A percentile compares a stretch with the other conserved stretches of the same genome.
These are phyloP conservation scores for Rhineura floridana DNA, from an alignment of 2,113 vertebrate genomes.

Conservation along the genomic window DNA sequence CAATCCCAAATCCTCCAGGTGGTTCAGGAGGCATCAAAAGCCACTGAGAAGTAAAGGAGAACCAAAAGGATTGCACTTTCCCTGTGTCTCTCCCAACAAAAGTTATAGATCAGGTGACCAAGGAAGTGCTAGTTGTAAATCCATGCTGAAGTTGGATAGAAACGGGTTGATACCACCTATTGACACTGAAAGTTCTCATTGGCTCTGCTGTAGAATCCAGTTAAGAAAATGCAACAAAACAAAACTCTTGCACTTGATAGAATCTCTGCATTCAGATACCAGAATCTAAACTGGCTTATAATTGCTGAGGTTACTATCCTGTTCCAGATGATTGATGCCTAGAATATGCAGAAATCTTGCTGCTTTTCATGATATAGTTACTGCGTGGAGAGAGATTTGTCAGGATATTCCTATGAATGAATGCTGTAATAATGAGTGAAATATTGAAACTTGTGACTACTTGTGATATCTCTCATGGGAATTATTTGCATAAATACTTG, in stretches of 20 bases:
- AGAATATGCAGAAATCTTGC: not conserved
- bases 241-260: not conserved
- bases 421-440: too few species aligned
- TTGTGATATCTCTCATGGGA: not conserved
- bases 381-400: not conserved
- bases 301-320: not conserved
- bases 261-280: not conserved
- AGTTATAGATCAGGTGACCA: too few species aligned
- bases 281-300: not conserved
- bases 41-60: too few species aligned
- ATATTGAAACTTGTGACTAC: not conserved
- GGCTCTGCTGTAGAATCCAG: not conserved
- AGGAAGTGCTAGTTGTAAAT: too few species aligned
- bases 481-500: not conserved
- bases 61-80: too few species aligned
- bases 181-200: not conserved
- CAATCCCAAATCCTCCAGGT: too few species aligned
- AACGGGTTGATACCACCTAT: too few species aligned
- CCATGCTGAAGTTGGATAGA: too few species aligned
- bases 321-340: not conserved
- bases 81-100: too few species aligned
- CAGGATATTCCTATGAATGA: not conserved
- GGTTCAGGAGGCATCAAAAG: too few species aligned
- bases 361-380: not conserved
- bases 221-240: not conserved